Percentiles rank a stretch among this genome's conserved stretches.
Conservation (phyloP, 2,113 vertebrate genomes). For the Meles meles region DNA sequence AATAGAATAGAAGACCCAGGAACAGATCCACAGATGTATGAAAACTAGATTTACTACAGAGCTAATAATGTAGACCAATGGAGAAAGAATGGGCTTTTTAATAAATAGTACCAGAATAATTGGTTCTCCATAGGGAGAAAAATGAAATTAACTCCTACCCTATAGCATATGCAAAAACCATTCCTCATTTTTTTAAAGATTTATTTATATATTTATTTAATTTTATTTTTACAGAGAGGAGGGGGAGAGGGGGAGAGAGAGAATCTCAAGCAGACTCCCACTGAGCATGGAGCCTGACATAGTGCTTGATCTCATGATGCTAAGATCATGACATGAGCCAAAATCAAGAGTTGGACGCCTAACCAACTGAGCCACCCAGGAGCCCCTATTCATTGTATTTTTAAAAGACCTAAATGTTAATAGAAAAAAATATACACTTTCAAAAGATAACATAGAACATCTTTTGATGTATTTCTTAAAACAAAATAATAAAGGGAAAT, state of each 20-base stretch:
- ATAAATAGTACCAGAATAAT: not conserved
- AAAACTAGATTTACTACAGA: not conserved
- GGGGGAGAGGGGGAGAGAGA: not conserved
- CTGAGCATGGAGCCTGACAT: not conserved
- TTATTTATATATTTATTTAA: not conserved
- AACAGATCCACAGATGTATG: not conserved
- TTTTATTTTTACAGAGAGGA: not conserved
- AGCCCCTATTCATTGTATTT: not conserved
- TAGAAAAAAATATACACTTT: not conserved
- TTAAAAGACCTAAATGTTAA: not conserved
- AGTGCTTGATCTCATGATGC: not conserved
- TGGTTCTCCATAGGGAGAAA: not conserved
- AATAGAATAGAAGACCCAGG: not conserved
- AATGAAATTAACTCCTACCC: not conserved
- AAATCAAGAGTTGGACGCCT: not conserved
- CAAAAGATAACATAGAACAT: not conserved
- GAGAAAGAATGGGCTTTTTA: not conserved
- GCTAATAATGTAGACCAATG: not conserved
- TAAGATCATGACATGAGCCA: not conserved
- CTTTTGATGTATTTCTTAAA: not conserved
- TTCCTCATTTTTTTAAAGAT: not conserved
- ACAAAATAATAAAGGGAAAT: not conserved
- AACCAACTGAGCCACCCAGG: not conserved
- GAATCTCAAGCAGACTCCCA: not conserved
- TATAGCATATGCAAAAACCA: not conserved